Base-by-base conservation (phyloP, 2,113 vertebrate genomes). In the Apistogramma diplotaenia region DNA sequence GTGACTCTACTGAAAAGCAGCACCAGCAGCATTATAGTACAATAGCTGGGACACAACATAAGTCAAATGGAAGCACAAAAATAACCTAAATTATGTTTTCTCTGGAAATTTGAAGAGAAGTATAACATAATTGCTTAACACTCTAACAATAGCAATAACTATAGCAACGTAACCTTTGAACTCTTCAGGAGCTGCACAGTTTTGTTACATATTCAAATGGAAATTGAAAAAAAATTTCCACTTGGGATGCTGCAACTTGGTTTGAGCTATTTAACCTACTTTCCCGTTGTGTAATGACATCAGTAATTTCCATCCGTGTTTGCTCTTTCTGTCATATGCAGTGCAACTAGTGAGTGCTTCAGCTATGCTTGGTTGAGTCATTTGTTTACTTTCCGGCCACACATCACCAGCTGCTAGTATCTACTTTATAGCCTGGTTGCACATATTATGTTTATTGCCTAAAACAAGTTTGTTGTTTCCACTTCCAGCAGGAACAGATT, bases 1-100 rank as follows among this genome's bases (percentile, higher is more conserved):
- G 37, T 43, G 13, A 43, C 25, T 43, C 43, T 65, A 25, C 43
- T 2, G 11, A 43, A 35, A 2, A 13, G 0, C 35, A 0, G 4
- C 21, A 21, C 21, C 33, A 35, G 33, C 8, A 25, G 10, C 0
- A 65, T 1, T 43, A 18, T 2, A 65, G 61, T 13, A 37, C 37
- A 43, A 25, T 65, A 25, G 61, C 21, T 16, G 13, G 5, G 35
- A 62, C 35, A 62, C 0, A 7, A 13, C n/a, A 62, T 29, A 62
- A 62, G 60, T 62, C 35, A 40, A 62, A n/a, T 25, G 61, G 43
- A 25, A 65, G 61, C 0, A 27, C 35, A 65, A 18, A 65, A 18
- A 21, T 25, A 65, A 35, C 13, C 21, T 27, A 65, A 16, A 13
- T 27, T 2, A 21, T 65, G 35, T 18, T 43, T 43, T 25, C 15